Conservation (phyloP, 2,113 vertebrate genomes). For the Elephantulus edwardii region DNA sequence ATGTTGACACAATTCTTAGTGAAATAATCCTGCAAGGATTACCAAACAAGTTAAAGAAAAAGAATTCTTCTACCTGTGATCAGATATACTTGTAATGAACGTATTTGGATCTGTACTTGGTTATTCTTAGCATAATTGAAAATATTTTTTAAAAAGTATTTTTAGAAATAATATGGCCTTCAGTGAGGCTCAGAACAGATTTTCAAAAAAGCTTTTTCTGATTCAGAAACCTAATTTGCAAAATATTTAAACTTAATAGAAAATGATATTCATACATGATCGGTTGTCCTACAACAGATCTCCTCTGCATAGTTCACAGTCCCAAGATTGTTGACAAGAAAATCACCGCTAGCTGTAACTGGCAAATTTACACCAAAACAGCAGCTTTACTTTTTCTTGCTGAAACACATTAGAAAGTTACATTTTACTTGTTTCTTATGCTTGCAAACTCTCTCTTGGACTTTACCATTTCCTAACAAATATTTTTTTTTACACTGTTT, state of each 20-base stretch:
- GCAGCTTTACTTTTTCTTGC: neutral
- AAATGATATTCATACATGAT: neutral
- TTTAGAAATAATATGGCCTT: neutral
- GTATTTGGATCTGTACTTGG: neutral
- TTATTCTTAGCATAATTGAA: neutral
- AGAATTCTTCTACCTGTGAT: neutral
- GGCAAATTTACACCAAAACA: neutral
- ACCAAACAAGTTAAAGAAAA: conserved; percentile 36
- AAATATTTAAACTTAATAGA: neutral
- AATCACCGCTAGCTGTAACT: neutral
- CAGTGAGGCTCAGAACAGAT: neutral
- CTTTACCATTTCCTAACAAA: neutral
- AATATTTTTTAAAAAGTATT: neutral
- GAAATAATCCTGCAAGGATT: neutral
- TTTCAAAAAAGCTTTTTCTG: neutral
- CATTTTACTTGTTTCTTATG: neutral
- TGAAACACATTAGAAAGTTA: neutral
- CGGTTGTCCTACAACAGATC: neutral
- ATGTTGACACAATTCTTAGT: neutral
- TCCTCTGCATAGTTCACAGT: neutral
- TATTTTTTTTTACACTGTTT: neutral
- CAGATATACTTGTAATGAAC: neutral
- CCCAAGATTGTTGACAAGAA: neutral
- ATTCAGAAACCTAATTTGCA: conserved; percentile 26
- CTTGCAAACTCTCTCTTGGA: neutral